Conservation (phyloP, 2,113 vertebrate genomes). For the Scomber colias region DNA sequence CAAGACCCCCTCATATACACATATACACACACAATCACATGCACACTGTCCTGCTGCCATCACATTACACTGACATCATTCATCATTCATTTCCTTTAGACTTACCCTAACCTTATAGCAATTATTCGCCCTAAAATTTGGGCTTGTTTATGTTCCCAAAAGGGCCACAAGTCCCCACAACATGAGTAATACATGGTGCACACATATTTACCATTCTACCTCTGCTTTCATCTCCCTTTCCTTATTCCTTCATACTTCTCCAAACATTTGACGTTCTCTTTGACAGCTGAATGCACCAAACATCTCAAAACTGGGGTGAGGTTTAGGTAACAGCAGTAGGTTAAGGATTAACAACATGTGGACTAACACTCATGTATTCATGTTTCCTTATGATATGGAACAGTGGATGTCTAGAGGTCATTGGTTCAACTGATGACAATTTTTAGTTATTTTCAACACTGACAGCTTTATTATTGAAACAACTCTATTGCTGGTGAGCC, state of each 20-base stretch:
- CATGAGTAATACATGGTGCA: neutral
- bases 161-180: too few species aligned
- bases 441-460: slow-evolving; percentile 17
- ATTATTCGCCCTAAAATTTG: neutral
- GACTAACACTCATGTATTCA: neutral
- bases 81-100: neutral
- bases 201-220: neutral
- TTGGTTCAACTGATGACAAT: neutral
- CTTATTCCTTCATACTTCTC: neutral
- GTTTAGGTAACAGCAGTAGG: neutral
- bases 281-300: neutral
- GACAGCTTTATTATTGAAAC: slow-evolving; percentile 13
- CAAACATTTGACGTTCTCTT: slow-evolving; percentile 10
- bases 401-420: neutral
- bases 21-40: slow-evolving; percentile 28
- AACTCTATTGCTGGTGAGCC: neutral
- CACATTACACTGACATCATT: neutral
- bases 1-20: neutral
- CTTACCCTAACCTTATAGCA: neutral
- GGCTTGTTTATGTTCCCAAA: neutral
- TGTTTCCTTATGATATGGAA: neutral
- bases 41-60: neutral
- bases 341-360: neutral
- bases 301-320: neutral
- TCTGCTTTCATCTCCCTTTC: slow-evolving; percentile 2